Conservation (phyloP, 2,888 invertebrate species). For the Luperina nickerlii region DNA sequence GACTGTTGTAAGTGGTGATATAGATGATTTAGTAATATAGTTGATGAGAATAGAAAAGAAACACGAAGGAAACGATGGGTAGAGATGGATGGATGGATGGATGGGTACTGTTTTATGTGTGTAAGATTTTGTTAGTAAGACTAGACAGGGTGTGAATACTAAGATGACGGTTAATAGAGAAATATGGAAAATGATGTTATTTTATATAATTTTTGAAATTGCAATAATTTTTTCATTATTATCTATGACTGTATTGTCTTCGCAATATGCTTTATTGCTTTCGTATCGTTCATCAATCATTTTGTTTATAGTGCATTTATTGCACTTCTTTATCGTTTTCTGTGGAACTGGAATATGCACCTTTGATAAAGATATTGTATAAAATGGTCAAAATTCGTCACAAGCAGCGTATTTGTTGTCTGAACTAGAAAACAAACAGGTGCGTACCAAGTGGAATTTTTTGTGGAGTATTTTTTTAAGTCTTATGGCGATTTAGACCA, state of each 20-base stretch:
- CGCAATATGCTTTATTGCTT: conserved; percentile 5
- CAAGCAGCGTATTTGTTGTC: conserved; percentile 18
- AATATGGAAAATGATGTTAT: not conserved
- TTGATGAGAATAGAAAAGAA: not conserved
- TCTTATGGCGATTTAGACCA: not conserved
- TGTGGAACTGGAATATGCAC: not conserved
- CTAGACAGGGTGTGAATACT: not conserved
- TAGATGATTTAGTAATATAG: not conserved
- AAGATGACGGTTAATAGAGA: not conserved
- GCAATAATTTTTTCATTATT: not conserved
- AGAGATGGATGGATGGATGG: no score
- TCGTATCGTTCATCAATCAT: conserved; percentile 3
- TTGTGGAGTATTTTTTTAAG: not conserved
- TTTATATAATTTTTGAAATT: not conserved
- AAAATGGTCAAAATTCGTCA: conserved; percentile 18
- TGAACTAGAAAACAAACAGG: conserved; percentile 34
- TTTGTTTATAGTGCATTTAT: conserved; percentile 38
- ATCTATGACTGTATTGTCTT: not conserved
- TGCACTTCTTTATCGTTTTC: conserved; percentile 34
- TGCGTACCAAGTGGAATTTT: not conserved
- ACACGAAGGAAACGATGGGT: not conserved
- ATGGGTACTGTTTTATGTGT: not conserved
- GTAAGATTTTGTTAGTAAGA: not conserved
- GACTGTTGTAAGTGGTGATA: not conserved
- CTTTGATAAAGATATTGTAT: conserved; percentile 46